A percentile compares a stretch with the other conserved stretches of the same genome.
These are phyloP conservation scores for Julus scandinavius DNA, from an alignment of 2,888 invertebrate species.

Conservation along the genomic window DNA sequence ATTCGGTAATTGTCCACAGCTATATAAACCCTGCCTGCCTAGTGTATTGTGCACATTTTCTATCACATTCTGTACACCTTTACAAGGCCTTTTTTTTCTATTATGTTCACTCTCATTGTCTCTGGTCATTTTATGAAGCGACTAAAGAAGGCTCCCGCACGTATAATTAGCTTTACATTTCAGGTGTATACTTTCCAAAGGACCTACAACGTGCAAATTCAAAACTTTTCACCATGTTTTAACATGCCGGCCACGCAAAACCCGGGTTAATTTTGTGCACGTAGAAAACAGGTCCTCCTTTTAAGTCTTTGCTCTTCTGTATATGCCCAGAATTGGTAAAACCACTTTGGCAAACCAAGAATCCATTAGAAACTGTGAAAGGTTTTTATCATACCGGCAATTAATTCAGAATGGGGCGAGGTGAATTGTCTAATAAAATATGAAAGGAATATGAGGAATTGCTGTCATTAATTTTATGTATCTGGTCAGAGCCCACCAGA, in stretches of 20 bases:
- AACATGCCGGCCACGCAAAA: not conserved
- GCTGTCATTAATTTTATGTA: constrained; percentile 23
- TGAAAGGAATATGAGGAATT: constrained; percentile 45
- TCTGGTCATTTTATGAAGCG: not conserved
- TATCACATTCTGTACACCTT: not conserved
- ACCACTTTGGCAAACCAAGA: not conserved
- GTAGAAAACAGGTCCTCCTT: not conserved
- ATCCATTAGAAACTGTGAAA: constrained; percentile 22
- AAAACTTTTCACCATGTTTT: not conserved
- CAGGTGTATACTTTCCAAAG: not conserved
- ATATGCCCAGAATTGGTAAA: not conserved
- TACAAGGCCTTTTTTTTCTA: not conserved
- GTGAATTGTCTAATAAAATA: constrained; percentile 46
- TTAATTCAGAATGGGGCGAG: constrained; percentile 29
- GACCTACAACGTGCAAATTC: not conserved
- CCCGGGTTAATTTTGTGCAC: not conserved
- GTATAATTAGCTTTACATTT: constrained; percentile 17
- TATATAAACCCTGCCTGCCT: not conserved
- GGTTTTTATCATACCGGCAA: constrained; percentile 8
- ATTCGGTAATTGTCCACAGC: constrained; percentile 18
- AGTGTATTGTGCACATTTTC: constrained; percentile 1
- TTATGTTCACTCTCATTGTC: constrained; percentile 3
- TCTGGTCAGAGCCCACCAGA: constrained; percentile 25
- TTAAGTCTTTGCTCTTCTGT: not conserved
- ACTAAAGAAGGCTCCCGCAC: constrained; percentile 16